Evolutionary conservation across 2,888 invertebrate genomes (phyloP).

Genomic region (Sinohyriopsis cumingii): DNA sequence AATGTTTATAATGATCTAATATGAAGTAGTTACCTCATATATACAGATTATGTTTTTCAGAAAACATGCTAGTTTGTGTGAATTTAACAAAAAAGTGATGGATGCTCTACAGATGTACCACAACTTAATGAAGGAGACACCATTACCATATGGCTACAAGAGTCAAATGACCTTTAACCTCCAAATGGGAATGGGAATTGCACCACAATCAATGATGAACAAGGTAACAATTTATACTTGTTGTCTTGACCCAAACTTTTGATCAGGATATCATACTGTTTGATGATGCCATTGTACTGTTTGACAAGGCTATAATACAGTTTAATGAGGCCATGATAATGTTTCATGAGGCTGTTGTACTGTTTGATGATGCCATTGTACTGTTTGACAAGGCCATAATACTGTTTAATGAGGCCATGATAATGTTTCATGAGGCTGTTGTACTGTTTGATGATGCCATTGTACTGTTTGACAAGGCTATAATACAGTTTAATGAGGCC

Average conservation of each 20-base stretch:
- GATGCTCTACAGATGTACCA: slow-evolving; percentile 95
- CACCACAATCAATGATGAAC: slow-evolving; percentile 22
- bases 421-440: no score
- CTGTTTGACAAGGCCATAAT: no score
- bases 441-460: no score
- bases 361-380: no score
- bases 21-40: neutral
- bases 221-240: slow-evolving; percentile 12
- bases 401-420: no score
- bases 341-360: no score
- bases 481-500: no score
- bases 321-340: no score
- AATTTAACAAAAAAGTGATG: slow-evolving; percentile 89
- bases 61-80: slow-evolving; percentile 91
- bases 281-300: no score
- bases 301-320: no score
- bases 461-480: no score
- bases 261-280: neutral
- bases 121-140: slow-evolving; percentile 83
- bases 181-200: slow-evolving; percentile 25
- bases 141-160: slow-evolving; percentile 48
- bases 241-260: neutral
- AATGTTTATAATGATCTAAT: no score
- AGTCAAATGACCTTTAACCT: slow-evolving; percentile 28
- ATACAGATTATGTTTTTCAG: slow-evolving; percentile 78